phyloP scores from a whole-genome alignment of 2,797 vertebrate genomes.

The Clarias fuscus region DNA sequence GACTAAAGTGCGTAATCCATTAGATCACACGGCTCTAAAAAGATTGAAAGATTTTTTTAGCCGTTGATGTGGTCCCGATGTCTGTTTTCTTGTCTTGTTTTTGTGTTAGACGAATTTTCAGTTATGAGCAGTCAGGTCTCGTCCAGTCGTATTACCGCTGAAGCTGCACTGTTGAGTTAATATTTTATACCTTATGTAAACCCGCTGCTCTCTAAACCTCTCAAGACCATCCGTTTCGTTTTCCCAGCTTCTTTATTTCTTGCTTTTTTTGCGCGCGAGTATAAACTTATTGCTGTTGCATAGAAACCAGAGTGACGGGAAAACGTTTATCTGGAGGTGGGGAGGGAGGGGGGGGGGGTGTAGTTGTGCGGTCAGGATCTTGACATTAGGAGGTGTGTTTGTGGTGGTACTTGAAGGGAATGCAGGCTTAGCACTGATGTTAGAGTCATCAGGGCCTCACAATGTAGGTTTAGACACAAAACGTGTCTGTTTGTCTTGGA shows the following conservation, averaged over 20 bases:
- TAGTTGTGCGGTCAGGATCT: slow-evolving; percentile 15
- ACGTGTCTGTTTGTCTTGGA: slow-evolving; percentile 25
- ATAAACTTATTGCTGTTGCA: slow-evolving; percentile 6
- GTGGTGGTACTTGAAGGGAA: slow-evolving; percentile 24
- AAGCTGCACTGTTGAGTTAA: background rate
- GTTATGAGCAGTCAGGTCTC: background rate
- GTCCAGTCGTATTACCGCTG: background rate
- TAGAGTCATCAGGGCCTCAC: slow-evolving; percentile 57
- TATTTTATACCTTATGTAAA: background rate
- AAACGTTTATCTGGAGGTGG: slow-evolving; percentile 29
- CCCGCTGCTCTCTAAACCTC: background rate
- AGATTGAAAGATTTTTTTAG: too few species aligned
- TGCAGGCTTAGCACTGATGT: slow-evolving; percentile 43
- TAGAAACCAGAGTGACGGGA: slow-evolving; percentile 41
- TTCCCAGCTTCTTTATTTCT: background rate
- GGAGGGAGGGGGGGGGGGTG: background rate
- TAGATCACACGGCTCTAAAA: too few species aligned
- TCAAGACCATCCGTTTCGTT: background rate
- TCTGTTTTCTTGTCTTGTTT: too few species aligned
- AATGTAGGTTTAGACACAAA: slow-evolving; percentile 58
- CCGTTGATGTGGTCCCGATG: too few species aligned
- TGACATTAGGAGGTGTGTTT: slow-evolving; percentile 62
- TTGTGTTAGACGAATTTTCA: too few species aligned
- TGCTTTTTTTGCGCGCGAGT: too few species aligned
- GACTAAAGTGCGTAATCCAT: too few species aligned